These are phyloP conservation scores for Hetaerina titia DNA, from an alignment of 2,888 invertebrate species.

Conservation along the genomic window DNA sequence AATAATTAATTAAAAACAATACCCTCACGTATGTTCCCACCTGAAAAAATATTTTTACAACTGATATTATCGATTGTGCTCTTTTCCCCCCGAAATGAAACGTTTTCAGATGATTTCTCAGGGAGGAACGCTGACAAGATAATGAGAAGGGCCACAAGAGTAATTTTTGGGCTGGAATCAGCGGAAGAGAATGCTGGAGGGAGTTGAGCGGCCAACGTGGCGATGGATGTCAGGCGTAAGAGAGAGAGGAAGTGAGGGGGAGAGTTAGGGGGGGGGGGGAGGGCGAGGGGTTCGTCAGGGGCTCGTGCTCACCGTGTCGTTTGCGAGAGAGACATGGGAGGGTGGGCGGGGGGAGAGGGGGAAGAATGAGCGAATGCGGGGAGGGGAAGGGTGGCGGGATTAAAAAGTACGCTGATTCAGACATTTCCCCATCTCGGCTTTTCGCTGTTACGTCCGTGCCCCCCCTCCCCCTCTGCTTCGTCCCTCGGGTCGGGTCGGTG, in stretches of 20 bases:
- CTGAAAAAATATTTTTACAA: too few species aligned
- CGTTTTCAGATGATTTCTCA: too few species aligned
- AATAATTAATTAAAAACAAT: too few species aligned
- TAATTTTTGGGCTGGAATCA: neutral
- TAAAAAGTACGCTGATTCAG: conserved; percentile 34
- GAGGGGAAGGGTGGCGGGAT: neutral
- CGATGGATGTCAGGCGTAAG: neutral
- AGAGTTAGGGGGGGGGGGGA: neutral
- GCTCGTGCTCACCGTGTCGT: conserved; percentile 3
- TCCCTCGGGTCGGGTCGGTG: neutral
- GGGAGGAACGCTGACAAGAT: neutral
- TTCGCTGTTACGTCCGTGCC: neutral
- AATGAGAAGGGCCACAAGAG: too few species aligned
- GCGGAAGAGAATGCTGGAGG: neutral
- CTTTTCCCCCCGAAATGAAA: too few species aligned
- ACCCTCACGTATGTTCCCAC: too few species aligned
- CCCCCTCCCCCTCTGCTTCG: neutral
- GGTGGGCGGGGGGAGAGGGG: neutral
- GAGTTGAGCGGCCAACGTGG: neutral
- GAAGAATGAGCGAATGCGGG: neutral
- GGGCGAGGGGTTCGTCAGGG: neutral
- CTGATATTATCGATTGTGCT: too few species aligned
- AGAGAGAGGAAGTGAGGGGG: neutral
- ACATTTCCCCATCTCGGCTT: neutral
- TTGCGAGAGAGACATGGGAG: neutral